These are phyloP conservation scores for Microctonus brassicae DNA, from an alignment of 2,888 invertebrate species.

Conservation along the genomic window DNA sequence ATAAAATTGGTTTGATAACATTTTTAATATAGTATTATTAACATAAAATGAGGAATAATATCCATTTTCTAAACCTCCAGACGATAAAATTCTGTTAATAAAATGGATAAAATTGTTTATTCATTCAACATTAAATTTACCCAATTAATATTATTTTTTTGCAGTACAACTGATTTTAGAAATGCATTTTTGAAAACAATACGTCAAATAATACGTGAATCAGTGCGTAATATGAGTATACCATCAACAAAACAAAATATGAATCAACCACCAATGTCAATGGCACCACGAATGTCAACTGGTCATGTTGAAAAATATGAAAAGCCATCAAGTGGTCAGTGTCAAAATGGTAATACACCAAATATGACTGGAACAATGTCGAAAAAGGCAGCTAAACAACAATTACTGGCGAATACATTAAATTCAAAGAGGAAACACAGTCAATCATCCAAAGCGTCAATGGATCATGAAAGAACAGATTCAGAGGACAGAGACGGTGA, in stretches of 20 bases:
- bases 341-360: slow-evolving; percentile 55
- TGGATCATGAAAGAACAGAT: slow-evolving; percentile 81
- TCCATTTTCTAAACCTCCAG: too few species aligned
- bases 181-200: slow-evolving; percentile 98
- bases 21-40: too few species aligned
- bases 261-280: slow-evolving; percentile 61
- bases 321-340: slow-evolving; percentile 55
- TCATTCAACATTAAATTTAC: too few species aligned
- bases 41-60: too few species aligned
- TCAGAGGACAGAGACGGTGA: slow-evolving; percentile 84
- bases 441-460: slow-evolving; percentile 72
- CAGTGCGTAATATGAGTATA: slow-evolving; percentile 96
- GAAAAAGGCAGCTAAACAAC: slow-evolving; percentile 87
- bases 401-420: slow-evolving; percentile 75
- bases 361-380: slow-evolving; percentile 70
- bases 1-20: too few species aligned
- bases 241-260: slow-evolving; percentile 78
- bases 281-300: slow-evolving; percentile 64
- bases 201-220: slow-evolving; percentile 96
- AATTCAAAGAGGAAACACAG: slow-evolving; percentile 63
- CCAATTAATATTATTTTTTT: slow-evolving; percentile 42
- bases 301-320: slow-evolving; percentile 65
- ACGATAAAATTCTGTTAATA: too few species aligned
- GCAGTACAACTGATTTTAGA: slow-evolving; percentile 93
- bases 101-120: neutral